Conservation (phyloP, 1,140 invertebrate species). For the Drosophila prosaltans region DNA sequence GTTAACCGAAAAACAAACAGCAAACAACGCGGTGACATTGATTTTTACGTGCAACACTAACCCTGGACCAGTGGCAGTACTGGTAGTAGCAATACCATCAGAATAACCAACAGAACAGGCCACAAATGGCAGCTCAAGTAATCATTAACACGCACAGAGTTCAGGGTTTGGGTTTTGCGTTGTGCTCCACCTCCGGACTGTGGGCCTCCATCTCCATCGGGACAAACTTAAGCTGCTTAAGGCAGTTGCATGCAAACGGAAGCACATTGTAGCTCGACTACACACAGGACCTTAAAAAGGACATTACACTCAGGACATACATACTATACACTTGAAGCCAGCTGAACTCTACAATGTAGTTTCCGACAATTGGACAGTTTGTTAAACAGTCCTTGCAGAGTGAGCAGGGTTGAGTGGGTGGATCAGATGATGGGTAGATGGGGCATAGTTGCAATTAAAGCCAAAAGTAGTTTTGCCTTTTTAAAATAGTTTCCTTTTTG, state of each 20-base stretch:
- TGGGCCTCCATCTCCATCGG: constrained; percentile 9
- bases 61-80: background rate
- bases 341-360: constrained; percentile 55
- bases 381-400: constrained; percentile 24
- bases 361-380: constrained; percentile 53
- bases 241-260: constrained; percentile 73
- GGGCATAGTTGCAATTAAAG: constrained; percentile 75
- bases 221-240: constrained; percentile 71
- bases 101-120: constrained; percentile 44
- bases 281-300: constrained; percentile 53
- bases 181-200: constrained; percentile 10
- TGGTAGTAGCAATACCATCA: constrained; percentile 16
- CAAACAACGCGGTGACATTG: constrained; percentile 78
- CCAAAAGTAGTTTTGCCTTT: constrained; percentile 78
- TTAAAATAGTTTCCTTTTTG: constrained; percentile 81
- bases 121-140: constrained; percentile 75
- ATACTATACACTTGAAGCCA: constrained; percentile 20
- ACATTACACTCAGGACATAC: constrained; percentile 69
- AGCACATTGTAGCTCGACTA: constrained; percentile 53
- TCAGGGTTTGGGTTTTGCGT: background rate
- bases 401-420: constrained; percentile 11
- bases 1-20: constrained; percentile 78
- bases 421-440: background rate
- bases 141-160: constrained; percentile 74
- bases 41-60: constrained; percentile 67